Evolutionary conservation across 2,888 invertebrate genomes (phyloP).

Genomic region (Reticulitermes lucifugus): DNA sequence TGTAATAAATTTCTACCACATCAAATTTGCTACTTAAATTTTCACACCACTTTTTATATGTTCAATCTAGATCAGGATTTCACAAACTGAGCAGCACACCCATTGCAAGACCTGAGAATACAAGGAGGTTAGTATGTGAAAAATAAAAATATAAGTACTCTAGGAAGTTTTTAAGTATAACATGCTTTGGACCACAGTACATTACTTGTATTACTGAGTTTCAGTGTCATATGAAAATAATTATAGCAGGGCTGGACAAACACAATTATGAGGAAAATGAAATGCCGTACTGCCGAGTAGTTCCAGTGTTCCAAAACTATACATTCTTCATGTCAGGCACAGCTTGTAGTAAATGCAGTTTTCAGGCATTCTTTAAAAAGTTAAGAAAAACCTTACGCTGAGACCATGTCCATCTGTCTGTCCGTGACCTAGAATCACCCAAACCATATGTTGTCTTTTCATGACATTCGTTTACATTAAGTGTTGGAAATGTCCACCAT

Average conservation of each 20-base stretch:
- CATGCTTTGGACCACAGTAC: neutral
- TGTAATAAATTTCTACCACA: neutral
- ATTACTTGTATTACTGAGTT: neutral
- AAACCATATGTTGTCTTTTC: no score
- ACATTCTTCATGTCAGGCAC: no score
- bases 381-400: no score
- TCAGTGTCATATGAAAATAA: neutral
- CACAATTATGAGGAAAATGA: neutral
- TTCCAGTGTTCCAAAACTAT: no score
- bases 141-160: neutral
- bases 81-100: constrained; percentile 8
- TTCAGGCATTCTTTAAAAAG: no score
- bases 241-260: neutral
- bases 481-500: no score
- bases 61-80: neutral
- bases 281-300: no score
- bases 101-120: constrained; percentile 33
- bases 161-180: neutral
- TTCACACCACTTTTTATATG: neutral
- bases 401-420: no score
- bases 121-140: constrained; percentile 9
- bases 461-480: no score
- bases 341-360: no score
- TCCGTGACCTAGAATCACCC: no score
- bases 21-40: constrained; percentile 3